Conservation (phyloP, 2,797 vertebrate genomes). For the Anguilla megastoma region DNA sequence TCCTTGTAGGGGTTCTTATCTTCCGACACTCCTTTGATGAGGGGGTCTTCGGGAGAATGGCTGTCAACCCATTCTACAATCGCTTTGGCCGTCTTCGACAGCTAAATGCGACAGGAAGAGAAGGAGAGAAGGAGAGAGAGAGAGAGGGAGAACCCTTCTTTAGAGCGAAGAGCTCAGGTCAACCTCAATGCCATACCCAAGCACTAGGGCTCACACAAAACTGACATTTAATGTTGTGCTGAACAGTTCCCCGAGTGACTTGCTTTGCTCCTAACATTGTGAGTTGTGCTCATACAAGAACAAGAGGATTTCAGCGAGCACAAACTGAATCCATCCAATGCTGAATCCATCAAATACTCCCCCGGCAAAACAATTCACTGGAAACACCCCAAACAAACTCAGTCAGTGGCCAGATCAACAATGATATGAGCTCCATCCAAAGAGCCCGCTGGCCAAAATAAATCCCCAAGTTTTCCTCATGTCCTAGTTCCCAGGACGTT, state of each 20-base stretch:
- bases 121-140: neutral
- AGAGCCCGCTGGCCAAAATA: neutral
- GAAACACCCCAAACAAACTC: neutral
- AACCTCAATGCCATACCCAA: neutral
- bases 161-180: neutral
- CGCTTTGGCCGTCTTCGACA: conserved; percentile 79
- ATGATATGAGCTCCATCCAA: neutral
- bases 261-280: no score
- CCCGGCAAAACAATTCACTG: neutral
- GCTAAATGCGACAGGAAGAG: conserved; percentile 58
- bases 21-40: conserved; percentile 86
- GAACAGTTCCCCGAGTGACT: no score
- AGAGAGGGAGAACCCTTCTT: neutral
- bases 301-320: neutral
- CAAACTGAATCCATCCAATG: neutral
- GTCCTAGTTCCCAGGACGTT: neutral
- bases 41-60: conserved; percentile 77
- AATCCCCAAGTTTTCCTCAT: neutral
- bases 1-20: conserved; percentile 96
- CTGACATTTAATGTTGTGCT: neutral
- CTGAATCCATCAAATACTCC: neutral
- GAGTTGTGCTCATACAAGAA: no score
- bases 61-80: conserved; percentile 78
- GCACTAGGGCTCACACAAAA: neutral
- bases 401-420: neutral